These are phyloP conservation scores for Cacatua alba DNA, from an alignment of 2,113 vertebrate species.

Conservation along the genomic window DNA sequence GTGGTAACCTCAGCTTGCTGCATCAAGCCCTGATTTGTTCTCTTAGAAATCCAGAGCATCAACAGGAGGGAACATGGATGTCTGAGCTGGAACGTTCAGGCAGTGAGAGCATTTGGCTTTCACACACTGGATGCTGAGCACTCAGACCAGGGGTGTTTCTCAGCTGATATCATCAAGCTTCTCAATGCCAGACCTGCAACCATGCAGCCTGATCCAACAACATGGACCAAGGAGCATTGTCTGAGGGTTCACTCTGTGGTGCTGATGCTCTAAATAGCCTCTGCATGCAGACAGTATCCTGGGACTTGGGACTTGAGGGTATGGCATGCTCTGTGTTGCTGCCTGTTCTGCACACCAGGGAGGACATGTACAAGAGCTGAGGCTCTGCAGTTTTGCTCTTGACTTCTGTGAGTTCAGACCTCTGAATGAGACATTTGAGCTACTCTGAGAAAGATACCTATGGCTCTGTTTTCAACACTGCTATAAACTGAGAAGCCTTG, in stretches of 20 bases:
- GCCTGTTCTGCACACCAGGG: accelerated
- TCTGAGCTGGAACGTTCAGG: accelerated
- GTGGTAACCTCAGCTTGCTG: neutral
- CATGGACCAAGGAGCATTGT: accelerated
- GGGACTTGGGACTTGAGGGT: neutral
- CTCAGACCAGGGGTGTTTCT: neutral
- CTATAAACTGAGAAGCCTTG: constrained; percentile 19
- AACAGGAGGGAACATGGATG: accelerated
- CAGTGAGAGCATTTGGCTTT: neutral
- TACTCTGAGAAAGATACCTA: neutral
- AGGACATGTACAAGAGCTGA: accelerated
- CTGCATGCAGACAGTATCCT: accelerated
- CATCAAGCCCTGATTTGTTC: neutral
- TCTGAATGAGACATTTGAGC: neutral
- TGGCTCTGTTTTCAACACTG: neutral
- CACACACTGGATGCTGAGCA: accelerated
- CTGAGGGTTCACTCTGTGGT: neutral
- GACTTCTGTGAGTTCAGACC: neutral
- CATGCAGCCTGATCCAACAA: accelerated
- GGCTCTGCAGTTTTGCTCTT: neutral
- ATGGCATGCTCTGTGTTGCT: accelerated
- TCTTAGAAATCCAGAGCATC: neutral
- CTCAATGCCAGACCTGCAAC: accelerated
- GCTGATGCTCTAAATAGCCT: neutral
- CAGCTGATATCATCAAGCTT: accelerated